Evolutionary conservation across 2,888 invertebrate species (phyloP), one percentile per base, ranked within the genome.

Genomic region (Unio delphinus): DNA sequence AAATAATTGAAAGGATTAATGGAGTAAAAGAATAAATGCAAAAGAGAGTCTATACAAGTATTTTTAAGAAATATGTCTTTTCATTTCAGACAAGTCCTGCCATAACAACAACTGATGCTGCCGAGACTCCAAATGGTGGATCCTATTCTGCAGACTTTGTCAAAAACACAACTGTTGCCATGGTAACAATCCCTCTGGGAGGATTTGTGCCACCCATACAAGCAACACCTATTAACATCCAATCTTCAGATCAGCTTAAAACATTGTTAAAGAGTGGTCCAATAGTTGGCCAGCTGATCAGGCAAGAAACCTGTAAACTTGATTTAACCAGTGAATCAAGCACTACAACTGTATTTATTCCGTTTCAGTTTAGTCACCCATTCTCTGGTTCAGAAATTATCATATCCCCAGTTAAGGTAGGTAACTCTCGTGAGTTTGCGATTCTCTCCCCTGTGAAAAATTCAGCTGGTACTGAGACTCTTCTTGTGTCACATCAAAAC

Each of bases 311-410:
- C 17, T 28, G 66, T 17, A 65, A 70, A 63, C 66, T 64, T 15
- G 65, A 62, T 28, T 56, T 28, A 18, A 55, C 62, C 60, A 59
- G 67, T 55, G 60, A 67, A 45, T 63, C 72, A 61, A 69, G 73
- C 57, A 59, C 73, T 55, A 67, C 72, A 15, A 66, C 72, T 7
- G 58, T 67, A 4, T 76, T 73, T 70, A 62, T 80, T 55, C 82
- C 85, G 28, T 86, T 87, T 70, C 86, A 84, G 67, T 87, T 87
- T 70, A 82, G 80, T 73, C 84, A 85, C 69, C 86, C 87, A 56
- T 86, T 86, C 70, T 71, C 72, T 11, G 70, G 66, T 45, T 64
- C 69, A 54, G 57, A 57, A 20, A 28, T 34, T 64, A 62, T 59
- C 34, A 61, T 63, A 17, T 23, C 54, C 15, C 23, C 11, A 23